Conservation (phyloP, 2,113 vertebrate species). For the Neolamprologus hecqui region DNA sequence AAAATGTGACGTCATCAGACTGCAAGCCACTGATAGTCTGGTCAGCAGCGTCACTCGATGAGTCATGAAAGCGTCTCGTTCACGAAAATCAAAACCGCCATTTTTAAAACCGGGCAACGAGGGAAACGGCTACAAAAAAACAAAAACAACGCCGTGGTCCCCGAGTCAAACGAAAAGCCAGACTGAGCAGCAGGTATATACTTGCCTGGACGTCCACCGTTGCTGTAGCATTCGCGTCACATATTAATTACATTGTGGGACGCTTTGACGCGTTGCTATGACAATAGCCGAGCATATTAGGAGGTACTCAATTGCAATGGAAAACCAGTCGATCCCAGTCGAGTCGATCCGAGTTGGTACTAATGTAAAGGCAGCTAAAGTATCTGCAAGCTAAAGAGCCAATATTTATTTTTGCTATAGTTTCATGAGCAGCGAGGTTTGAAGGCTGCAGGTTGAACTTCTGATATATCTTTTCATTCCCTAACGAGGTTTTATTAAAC, state of each 20-base stretch:
- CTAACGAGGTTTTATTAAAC: not conserved
- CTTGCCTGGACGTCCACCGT: not conserved
- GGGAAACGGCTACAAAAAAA: accelerated
- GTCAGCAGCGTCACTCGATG: not conserved
- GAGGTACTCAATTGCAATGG: not conserved
- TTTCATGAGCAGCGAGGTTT: not conserved
- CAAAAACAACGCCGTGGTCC: accelerated
- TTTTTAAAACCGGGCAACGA: not conserved
- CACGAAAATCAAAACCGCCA: not conserved
- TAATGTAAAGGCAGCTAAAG: not conserved
- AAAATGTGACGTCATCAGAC: not conserved
- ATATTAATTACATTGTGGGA: not conserved
- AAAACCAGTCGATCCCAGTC: not conserved
- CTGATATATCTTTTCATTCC: not conserved
- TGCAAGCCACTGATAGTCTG: not conserved
- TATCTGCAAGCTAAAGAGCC: not conserved
- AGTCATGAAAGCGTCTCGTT: not conserved
- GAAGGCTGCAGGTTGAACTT: not conserved
- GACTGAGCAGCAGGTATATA: not conserved
- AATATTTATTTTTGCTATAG: accelerated
- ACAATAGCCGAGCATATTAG: not conserved
- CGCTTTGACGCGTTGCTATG: not conserved
- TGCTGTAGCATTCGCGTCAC: not conserved
- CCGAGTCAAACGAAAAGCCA: accelerated
- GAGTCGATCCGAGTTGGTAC: not conserved